Conservation (phyloP, 2,113 vertebrate species). For the Crotalus horridus region DNA sequence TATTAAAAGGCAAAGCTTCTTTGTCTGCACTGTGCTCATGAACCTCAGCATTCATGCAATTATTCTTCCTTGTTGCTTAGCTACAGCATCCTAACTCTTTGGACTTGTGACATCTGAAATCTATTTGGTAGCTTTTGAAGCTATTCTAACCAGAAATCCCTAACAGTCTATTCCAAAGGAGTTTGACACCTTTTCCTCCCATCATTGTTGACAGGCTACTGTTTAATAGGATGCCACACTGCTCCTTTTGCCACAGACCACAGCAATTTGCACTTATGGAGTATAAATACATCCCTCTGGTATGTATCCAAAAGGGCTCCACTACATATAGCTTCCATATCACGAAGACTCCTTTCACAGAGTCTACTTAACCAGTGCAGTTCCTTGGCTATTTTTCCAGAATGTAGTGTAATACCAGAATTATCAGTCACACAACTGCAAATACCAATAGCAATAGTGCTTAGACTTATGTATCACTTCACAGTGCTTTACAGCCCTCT, state of each 20-base stretch:
- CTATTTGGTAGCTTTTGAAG: constrained; percentile 57
- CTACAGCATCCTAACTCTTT: constrained; percentile 60
- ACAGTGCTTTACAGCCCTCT: background rate
- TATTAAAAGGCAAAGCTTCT: constrained; percentile 33
- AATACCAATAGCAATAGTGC: background rate
- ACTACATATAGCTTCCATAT: background rate
- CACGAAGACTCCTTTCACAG: background rate
- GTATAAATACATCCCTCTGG: accelerated
- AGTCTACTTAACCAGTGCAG: background rate
- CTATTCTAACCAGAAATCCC: constrained; percentile 62
- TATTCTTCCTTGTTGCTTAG: constrained; percentile 64
- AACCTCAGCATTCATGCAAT: constrained; percentile 5
- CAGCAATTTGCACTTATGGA: background rate
- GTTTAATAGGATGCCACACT: background rate
- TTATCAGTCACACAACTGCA: background rate
- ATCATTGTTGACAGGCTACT: constrained; percentile 26
- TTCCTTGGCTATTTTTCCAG: background rate
- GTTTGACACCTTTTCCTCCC: constrained; percentile 35
- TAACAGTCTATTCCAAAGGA: constrained; percentile 54
- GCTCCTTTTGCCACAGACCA: constrained; percentile 40
- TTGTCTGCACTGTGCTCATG: background rate
- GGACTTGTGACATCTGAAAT: constrained; percentile 57
- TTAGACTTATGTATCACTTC: background rate
- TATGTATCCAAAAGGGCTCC: background rate
- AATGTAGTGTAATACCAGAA: background rate